Percentiles rank a stretch among this genome's conserved stretches.
Evolutionary conservation across 2,113 vertebrate species (phyloP).

Genomic region (Microtus oregoni): DNA sequence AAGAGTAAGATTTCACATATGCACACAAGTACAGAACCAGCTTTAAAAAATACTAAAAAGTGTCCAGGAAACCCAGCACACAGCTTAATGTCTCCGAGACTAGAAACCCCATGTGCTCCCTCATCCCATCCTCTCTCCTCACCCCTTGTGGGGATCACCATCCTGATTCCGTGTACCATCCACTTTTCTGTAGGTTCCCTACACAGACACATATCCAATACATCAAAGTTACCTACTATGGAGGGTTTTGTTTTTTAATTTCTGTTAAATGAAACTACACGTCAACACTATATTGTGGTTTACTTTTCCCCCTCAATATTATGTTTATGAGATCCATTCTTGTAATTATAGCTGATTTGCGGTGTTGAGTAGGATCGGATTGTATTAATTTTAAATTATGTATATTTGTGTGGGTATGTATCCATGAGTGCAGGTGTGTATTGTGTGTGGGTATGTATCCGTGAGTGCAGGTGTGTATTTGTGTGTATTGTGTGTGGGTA

Average conservation of each 20-base stretch:
- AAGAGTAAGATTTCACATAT: background rate
- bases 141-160: background rate
- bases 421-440: background rate
- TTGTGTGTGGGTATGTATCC: too few species aligned
- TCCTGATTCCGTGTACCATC: background rate
- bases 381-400: background rate
- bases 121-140: background rate
- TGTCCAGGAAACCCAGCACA: background rate
- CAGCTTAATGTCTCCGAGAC: background rate
- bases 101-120: background rate
- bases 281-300: background rate
- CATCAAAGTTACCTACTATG: background rate
- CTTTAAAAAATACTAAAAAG: background rate
- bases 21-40: background rate
- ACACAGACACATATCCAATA: background rate
- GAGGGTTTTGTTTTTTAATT: background rate
- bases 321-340: background rate
- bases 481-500: background rate
- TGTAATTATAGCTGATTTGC: background rate
- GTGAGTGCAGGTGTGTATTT: too few species aligned
- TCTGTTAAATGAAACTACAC: slow-evolving; percentile 5
- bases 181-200: background rate
- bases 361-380: background rate
- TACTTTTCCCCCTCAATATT: background rate
- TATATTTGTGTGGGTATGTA: background rate